Conservation (phyloP, 2,113 vertebrate species). For the Cygnus atratus region DNA sequence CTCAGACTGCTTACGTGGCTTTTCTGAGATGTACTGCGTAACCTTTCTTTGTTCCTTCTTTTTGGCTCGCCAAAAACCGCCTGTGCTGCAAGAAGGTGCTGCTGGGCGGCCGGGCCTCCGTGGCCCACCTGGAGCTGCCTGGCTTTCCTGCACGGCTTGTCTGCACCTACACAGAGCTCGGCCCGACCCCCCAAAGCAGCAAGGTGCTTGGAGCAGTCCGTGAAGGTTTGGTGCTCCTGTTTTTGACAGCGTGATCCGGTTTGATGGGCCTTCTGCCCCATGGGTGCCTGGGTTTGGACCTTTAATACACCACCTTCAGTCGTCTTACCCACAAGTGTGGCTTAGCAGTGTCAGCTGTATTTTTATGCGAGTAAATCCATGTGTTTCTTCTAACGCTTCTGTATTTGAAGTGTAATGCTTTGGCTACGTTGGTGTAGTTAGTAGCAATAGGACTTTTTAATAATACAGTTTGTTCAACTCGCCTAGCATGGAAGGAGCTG, state of each 20-base stretch:
- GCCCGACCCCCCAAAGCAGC: accelerated
- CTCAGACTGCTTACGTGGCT: not conserved
- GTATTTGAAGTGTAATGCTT: not conserved
- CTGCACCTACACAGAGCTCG: no score
- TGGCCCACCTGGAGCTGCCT: no score
- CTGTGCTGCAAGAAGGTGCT: not conserved
- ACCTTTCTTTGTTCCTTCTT: not conserved
- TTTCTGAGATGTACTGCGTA: not conserved
- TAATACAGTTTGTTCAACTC: not conserved
- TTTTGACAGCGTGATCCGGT: not conserved
- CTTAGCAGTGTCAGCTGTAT: not conserved
- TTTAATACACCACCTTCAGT: not conserved
- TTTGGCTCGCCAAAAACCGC: not conserved
- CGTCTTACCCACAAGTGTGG: not conserved
- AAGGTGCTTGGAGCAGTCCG: not conserved
- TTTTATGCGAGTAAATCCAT: not conserved
- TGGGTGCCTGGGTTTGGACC: no score
- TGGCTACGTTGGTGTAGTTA: not conserved
- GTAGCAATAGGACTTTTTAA: not conserved
- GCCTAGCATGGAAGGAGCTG: not conserved
- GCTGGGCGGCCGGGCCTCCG: not conserved
- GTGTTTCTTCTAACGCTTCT: no score
- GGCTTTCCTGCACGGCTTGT: not conserved
- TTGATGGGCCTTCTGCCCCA: not conserved
- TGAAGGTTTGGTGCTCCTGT: accelerated